phyloP scores from a whole-genome alignment of 1,140 invertebrate genomes.

The Hydropsyche tenuis region DNA sequence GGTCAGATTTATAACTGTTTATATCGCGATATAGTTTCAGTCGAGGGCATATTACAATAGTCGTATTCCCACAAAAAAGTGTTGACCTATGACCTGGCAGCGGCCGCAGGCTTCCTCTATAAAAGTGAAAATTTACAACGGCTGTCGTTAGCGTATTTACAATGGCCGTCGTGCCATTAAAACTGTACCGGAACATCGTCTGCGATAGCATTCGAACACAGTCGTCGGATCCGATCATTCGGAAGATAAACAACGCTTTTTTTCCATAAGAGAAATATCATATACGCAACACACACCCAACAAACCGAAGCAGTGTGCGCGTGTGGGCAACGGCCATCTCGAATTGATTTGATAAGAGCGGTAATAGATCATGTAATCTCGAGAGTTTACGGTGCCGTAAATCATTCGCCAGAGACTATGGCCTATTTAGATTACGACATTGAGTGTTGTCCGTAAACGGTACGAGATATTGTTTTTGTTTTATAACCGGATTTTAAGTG shows the following conservation, averaged over 20 bases:
- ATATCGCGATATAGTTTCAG: background rate
- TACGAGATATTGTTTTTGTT: constrained; percentile 41
- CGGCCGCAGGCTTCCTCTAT: constrained; percentile 39
- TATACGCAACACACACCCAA: no score
- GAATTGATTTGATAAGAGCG: constrained; percentile 42
- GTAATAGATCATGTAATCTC: constrained; percentile 48
- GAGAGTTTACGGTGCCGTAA: constrained; percentile 42
- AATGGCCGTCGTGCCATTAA: constrained; percentile 24
- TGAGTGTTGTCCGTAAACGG: constrained; percentile 37
- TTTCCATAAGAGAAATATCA: background rate
- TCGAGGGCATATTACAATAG: background rate
- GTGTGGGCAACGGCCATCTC: constrained; percentile 37
- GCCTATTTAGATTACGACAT: constrained; percentile 36
- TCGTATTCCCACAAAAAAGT: constrained; percentile 36
- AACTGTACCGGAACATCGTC: constrained; percentile 29
- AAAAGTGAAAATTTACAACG: constrained; percentile 45
- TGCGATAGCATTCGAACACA: constrained; percentile 10
- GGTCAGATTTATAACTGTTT: constrained; percentile 21
- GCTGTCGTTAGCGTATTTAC: constrained; percentile 39
- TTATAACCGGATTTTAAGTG: constrained; percentile 43
- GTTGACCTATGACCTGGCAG: constrained; percentile 28
- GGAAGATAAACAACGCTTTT: constrained; percentile 12
- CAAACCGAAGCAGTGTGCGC: no score
- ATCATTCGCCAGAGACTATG: constrained; percentile 41
- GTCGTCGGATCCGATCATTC: background rate